Percentiles rank a stretch among this genome's conserved stretches.
These are phyloP conservation scores for Apotomis turbidana DNA, from an alignment of 2,888 invertebrate genomes.

Conservation along the genomic window DNA sequence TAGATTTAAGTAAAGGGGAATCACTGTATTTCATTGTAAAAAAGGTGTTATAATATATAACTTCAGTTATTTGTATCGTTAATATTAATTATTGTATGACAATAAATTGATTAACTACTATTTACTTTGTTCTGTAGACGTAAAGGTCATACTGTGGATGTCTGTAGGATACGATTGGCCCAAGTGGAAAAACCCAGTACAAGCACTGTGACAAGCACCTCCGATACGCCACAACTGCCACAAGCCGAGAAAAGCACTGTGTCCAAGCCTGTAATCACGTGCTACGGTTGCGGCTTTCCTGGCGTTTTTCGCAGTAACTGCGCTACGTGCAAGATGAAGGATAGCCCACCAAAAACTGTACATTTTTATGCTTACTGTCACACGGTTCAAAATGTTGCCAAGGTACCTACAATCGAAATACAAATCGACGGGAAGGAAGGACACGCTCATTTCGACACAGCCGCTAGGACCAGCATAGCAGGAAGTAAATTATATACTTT, in stretches of 20 bases:
- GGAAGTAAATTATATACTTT: constrained; percentile 33
- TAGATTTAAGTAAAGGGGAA: no score
- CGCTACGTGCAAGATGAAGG: constrained; percentile 36
- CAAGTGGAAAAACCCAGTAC: background rate
- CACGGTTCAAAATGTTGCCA: constrained; percentile 19
- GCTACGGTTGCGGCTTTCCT: constrained; percentile 47
- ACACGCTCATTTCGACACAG: constrained; percentile 44
- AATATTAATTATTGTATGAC: no score
- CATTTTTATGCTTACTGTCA: constrained; percentile 27
- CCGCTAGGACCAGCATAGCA: constrained; percentile 46
- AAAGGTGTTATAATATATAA: no score
- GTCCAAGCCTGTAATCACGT: constrained; percentile 29
- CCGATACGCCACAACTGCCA: background rate
- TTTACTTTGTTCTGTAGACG: no score
- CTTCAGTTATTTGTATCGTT: no score
- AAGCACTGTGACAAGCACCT: background rate
- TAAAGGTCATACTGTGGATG: background rate
- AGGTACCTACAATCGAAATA: constrained; percentile 44
- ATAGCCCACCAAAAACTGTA: constrained; percentile 30
- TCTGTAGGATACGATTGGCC: constrained; percentile 10
- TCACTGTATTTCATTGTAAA: no score
- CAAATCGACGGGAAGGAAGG: constrained; percentile 31
- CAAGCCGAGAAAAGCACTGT: background rate
- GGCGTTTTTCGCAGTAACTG: constrained; percentile 45
- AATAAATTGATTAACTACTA: no score